Base-by-base conservation (phyloP, 1,140 invertebrate species). In the Rhyzopertha dominica region DNA sequence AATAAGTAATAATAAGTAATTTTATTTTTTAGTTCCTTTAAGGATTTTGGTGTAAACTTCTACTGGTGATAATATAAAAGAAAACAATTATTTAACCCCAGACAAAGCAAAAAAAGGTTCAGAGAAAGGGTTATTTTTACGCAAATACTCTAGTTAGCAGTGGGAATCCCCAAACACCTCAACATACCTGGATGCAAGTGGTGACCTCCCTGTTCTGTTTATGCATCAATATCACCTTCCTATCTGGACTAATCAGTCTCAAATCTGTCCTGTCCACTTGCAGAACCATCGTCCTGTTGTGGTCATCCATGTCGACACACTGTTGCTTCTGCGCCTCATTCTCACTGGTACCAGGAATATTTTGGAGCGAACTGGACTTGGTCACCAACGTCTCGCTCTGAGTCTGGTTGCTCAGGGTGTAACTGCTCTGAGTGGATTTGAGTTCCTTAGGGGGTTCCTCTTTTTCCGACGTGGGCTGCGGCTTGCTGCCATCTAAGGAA, bases 231-330 rank as follows among this genome's bases (percentile, higher is more conserved):
- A 91, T 81, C 58, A 87, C 84, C 62, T 96, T 96, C 23, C 87
- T 78, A 65, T 96, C 92, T 0, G 90, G 87, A 62, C 90, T 94
- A 41, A 96, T 95, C 1, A 96, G 73, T 31, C 89, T 79, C 17
- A 96, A 72, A 67, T 96, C 92, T 31, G 79, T 76, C 20, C 84
- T 74, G n/a, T 89, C 91, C 13, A 96, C 85, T 72, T 91, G 84
- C 62, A 85, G 85, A 7, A 96, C 75, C 92, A 96, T 96, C 1
- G 90, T 95, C 16, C 90, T 76, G 72, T 95, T 95, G 50, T 86
- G 82, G 40, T 89, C 84, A 7, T 78, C 62, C 10, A 55, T 50
- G 13, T 59, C 48, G 0, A 22, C 2, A 17, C 5, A 31, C 35
- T 22, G 42, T 10, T 25, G 8, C 30, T 29, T 49, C 44, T 19